Percentiles rank a stretch among this genome's conserved stretches.
These are phyloP conservation scores for Salvator merianae DNA, from an alignment of 2,113 vertebrate species.

Conservation along the genomic window DNA sequence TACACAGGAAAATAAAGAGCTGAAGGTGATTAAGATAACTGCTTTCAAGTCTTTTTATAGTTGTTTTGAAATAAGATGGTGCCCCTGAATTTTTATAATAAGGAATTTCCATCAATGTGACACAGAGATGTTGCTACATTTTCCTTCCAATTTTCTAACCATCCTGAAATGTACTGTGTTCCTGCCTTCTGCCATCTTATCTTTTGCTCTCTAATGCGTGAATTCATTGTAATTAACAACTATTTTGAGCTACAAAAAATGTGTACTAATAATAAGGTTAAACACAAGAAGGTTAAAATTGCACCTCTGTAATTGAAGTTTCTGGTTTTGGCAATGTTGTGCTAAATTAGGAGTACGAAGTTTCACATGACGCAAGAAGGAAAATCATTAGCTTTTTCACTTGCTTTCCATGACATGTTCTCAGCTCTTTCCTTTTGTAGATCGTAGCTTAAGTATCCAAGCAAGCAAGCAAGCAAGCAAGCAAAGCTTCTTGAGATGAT, in stretches of 20 bases:
- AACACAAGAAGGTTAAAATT: background rate
- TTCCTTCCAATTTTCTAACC: background rate
- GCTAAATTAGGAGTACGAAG: background rate
- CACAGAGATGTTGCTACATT: background rate
- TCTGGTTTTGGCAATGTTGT: background rate
- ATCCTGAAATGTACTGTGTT: background rate
- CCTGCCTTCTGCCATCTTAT: background rate
- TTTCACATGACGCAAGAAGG: background rate
- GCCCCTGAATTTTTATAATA: background rate
- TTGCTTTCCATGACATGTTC: background rate
- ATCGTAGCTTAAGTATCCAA: background rate
- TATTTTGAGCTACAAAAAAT: background rate
- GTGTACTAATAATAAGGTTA: background rate
- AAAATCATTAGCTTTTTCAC: background rate
- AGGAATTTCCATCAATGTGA: background rate
- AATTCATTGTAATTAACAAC: background rate
- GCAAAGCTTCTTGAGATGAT: too few species aligned
- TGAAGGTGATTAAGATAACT: background rate
- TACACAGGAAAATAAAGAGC: background rate
- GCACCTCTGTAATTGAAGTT: background rate
- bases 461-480: background rate
- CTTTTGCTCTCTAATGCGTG: too few species aligned
- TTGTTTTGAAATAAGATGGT: background rate
- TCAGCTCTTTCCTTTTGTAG: background rate
- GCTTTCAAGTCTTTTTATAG: background rate